A percentile compares a stretch with the other conserved stretches of the same genome.
Conservation (phyloP, 2,888 invertebrate species). For the Tenthredo distinguenda region DNA sequence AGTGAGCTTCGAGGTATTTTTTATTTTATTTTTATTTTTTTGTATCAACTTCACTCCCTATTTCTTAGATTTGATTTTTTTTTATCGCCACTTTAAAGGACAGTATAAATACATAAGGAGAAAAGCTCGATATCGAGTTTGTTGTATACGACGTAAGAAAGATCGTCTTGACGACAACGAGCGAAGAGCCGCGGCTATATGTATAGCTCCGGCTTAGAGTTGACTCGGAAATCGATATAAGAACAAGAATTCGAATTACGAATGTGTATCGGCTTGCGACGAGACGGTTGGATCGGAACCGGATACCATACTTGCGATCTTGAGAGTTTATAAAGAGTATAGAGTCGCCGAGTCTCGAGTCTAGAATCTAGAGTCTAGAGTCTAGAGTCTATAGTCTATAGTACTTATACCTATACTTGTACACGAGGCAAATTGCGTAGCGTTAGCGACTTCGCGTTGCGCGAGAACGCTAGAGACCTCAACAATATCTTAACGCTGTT, state of each 20-base stretch:
- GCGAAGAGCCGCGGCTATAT: background rate
- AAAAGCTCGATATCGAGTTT: background rate
- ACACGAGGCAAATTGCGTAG: slow-evolving; percentile 1
- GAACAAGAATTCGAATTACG: slow-evolving; percentile 46
- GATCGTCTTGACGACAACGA: background rate
- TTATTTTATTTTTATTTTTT: background rate
- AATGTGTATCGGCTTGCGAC: slow-evolving; percentile 37
- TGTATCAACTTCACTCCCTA: background rate
- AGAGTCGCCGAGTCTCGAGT: background rate
- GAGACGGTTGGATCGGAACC: slow-evolving; percentile 16
- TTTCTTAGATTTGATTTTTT: background rate
- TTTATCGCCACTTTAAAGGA: background rate
- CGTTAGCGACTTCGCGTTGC: background rate
- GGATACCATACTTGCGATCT: slow-evolving; percentile 7
- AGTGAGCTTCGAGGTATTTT: background rate
- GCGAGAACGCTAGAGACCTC: background rate
- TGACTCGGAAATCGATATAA: slow-evolving; percentile 41
- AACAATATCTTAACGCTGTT: slow-evolving; percentile 31
- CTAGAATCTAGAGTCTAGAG: background rate
- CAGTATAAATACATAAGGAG: background rate
- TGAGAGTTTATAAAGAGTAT: background rate
- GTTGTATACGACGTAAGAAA: background rate
- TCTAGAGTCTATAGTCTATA: background rate
- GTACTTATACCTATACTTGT: background rate
- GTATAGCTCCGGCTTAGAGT: background rate